phyloP scores from a whole-genome alignment of 2,797 vertebrate genomes.

The Sebastiscus tertius region DNA sequence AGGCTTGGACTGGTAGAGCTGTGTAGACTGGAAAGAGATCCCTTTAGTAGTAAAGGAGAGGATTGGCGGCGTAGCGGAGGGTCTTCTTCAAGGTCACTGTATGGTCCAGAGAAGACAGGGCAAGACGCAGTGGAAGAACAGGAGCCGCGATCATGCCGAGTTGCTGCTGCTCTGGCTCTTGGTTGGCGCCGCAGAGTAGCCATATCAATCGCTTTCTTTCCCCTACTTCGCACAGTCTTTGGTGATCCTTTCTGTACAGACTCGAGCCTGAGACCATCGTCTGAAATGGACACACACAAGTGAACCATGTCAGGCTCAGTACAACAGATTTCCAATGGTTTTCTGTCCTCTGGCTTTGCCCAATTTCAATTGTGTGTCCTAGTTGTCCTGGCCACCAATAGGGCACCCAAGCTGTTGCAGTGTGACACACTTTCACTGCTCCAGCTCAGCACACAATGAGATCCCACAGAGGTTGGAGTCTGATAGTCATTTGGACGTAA shows the following conservation, averaged over 20 bases:
- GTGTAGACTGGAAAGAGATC: conserved; percentile 65
- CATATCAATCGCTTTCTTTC: conserved; percentile 48
- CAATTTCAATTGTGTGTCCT: conserved; percentile 67
- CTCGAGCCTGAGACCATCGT: conserved; percentile 71
- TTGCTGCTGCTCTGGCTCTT: conserved; percentile 52
- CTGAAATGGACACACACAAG: conserved; percentile 74
- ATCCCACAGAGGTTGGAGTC: conserved; percentile 37
- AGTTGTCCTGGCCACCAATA: conserved; percentile 58
- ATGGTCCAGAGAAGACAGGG: conserved; percentile 76
- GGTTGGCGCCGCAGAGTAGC: conserved; percentile 63
- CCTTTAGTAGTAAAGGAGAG: conserved; percentile 74
- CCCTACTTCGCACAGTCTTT: conserved; percentile 14
- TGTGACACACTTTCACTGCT: conserved; percentile 68
- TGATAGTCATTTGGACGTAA: conserved; percentile 41
- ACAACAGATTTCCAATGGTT: conserved; percentile 62
- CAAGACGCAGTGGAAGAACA: conserved; percentile 81
- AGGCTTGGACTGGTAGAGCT: conserved; percentile 32
- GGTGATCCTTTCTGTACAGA: conserved; percentile 66
- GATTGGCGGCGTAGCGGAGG: conserved; percentile 64
- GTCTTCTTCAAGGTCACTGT: conserved; percentile 76
- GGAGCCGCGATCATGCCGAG: conserved; percentile 75
- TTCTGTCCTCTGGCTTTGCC: conserved; percentile 69
- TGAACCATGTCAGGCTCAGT: conserved; percentile 79
- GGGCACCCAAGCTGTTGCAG: conserved; percentile 44
- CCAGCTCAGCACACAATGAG: conserved; percentile 40